Conservation (phyloP, 2,113 vertebrate genomes). For the Bubo bubo region DNA sequence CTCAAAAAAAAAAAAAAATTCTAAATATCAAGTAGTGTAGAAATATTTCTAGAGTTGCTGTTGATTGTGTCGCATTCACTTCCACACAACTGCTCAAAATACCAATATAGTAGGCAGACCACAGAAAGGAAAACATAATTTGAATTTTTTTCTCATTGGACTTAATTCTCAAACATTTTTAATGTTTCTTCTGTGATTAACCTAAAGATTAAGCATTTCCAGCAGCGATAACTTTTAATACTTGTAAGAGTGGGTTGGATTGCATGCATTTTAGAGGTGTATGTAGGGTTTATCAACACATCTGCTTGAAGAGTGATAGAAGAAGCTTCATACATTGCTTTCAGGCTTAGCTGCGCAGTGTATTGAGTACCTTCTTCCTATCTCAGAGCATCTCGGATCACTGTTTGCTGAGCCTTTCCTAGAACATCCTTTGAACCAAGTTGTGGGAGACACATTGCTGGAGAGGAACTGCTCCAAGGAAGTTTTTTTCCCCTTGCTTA, state of each 20-base stretch:
- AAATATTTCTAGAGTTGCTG: not conserved
- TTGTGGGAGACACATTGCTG: not conserved
- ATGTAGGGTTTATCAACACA: not conserved
- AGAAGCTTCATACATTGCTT: not conserved
- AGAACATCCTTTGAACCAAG: not conserved
- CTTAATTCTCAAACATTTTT: not conserved
- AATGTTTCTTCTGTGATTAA: not conserved
- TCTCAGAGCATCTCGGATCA: accelerated
- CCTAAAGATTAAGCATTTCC: not conserved
- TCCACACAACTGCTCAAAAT: not conserved
- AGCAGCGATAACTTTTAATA: not conserved
- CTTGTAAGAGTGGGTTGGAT: not conserved
- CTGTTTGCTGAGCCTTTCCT: not conserved
- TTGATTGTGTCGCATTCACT: not conserved
- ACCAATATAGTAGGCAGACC: not conserved
- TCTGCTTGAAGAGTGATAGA: not conserved
- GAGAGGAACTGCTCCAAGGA: not conserved
- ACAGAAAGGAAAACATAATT: not conserved
- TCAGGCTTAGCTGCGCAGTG: not conserved
- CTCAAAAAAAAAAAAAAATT: not conserved
- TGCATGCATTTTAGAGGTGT: not conserved
- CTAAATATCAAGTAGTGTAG: not conserved
- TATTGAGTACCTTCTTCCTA: not conserved
- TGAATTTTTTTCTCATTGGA: not conserved
- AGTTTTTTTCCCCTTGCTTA: not conserved